phyloP scores from a whole-genome alignment of 2,113 vertebrate genomes.

The Atractosteus spatula region DNA sequence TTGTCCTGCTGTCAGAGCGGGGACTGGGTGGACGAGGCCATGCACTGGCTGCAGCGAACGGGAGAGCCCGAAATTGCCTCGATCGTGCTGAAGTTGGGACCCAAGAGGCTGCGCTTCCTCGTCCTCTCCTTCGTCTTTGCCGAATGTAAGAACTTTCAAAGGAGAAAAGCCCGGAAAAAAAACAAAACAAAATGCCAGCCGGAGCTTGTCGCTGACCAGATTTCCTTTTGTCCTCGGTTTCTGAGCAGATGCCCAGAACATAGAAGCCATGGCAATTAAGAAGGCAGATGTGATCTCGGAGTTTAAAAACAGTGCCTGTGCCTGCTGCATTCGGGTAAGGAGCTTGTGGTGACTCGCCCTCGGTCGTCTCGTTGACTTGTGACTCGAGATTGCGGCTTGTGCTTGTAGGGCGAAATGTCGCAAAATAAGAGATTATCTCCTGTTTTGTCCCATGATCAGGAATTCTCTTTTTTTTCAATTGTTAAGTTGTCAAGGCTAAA shows the following conservation, averaged over 20 bases:
- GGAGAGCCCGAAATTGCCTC: conserved; percentile 48
- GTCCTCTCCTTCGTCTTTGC: conserved; percentile 68
- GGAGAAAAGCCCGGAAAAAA: too few relatives aligned
- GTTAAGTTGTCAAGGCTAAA: too few relatives aligned
- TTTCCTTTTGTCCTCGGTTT: background rate
- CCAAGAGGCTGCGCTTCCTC: conserved; percentile 20
- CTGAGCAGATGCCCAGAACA: conserved; percentile 60
- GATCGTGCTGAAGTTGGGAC: conserved; percentile 51
- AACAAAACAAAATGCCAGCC: too few relatives aligned
- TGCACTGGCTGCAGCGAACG: conserved; percentile 65
- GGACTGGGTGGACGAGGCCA: conserved; percentile 43
- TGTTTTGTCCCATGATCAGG: too few relatives aligned
- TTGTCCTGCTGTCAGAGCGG: background rate
- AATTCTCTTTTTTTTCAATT: too few relatives aligned
- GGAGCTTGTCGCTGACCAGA: too few relatives aligned
- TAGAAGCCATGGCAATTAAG: conserved; percentile 61
- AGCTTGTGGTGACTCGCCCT: too few relatives aligned
- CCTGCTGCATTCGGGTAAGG: conserved; percentile 59
- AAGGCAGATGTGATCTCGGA: conserved; percentile 52
- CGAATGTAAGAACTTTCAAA: conserved; percentile 71
- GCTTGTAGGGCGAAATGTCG: too few relatives aligned
- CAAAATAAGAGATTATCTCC: too few relatives aligned
- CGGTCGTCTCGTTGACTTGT: too few relatives aligned
- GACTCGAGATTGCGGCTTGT: too few relatives aligned
- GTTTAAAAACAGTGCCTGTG: conserved; percentile 37